These are phyloP conservation scores for Entelurus aequoreus DNA, from an alignment of 2,113 vertebrate species.

Conservation along the genomic window DNA sequence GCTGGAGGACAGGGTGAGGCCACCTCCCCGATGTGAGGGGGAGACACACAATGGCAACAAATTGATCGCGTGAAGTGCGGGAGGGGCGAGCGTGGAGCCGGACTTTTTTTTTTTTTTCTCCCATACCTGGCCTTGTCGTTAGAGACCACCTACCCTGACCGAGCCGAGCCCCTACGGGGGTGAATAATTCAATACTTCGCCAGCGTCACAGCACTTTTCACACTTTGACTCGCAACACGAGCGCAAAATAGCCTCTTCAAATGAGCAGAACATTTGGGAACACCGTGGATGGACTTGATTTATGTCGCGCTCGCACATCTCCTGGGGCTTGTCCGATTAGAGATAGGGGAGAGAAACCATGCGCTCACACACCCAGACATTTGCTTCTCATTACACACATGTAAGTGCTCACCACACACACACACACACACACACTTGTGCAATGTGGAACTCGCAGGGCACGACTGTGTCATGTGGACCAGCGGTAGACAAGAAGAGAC, in stretches of 20 bases:
- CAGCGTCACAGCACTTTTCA: constrained; percentile 35
- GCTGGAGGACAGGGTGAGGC: constrained; percentile 65
- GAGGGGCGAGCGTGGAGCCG: constrained; percentile 1
- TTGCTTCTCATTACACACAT: constrained; percentile 69
- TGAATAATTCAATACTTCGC: constrained; percentile 18
- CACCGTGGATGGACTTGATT: constrained; percentile 66
- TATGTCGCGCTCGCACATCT: constrained; percentile 67
- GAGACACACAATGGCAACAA: constrained; percentile 24
- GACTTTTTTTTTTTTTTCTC: neutral
- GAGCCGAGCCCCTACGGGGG: constrained; percentile 10
- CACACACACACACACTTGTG: constrained; percentile 38
- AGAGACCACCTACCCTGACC: constrained; percentile 54
- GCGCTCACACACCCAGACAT: constrained; percentile 63
- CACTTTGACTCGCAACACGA: constrained; percentile 13
- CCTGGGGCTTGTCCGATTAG: constrained; percentile 74
- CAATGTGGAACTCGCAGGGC: constrained; percentile 48
- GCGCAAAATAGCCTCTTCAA: neutral
- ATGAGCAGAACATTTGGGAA: constrained; percentile 21
- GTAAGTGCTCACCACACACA: constrained; percentile 39
- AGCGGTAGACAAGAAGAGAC: neutral
- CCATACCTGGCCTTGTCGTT: constrained; percentile 43
- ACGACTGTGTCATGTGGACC: constrained; percentile 12
- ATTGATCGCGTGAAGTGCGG: neutral
- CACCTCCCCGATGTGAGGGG: constrained; percentile 60
- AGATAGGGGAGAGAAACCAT: constrained; percentile 68